A percentile compares a stretch with the other conserved stretches of the same genome.
phyloP scores from a whole-genome alignment of 2,888 invertebrate genomes.

The Orthonevra nobilis region DNA sequence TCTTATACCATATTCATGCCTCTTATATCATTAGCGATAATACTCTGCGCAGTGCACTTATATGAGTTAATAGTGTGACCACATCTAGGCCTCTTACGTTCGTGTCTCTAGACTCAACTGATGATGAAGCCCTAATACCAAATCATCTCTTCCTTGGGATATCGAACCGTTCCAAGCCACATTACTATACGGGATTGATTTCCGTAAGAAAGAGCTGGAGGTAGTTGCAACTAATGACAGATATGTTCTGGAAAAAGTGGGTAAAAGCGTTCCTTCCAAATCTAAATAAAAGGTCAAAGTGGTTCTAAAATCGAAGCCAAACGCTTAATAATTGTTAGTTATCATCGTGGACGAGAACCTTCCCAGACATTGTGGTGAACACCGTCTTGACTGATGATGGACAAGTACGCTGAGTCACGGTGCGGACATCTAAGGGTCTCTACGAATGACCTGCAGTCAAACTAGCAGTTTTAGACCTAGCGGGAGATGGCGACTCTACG shows the following conservation, averaged over 20 bases:
- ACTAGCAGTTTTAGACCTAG: neutral
- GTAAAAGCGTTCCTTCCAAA: conserved; percentile 68
- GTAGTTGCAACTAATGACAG: neutral
- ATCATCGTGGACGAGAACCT: neutral
- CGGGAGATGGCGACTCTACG: neutral
- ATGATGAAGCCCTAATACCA: conserved; percentile 64
- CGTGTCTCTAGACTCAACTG: conserved; percentile 6
- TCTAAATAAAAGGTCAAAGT: conserved; percentile 52
- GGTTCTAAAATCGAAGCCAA: conserved; percentile 41
- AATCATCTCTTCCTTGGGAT: conserved; percentile 66
- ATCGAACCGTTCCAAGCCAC: conserved; percentile 21
- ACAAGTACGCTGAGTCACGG: neutral
- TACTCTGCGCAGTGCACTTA: too few species aligned
- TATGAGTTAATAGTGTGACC: conserved; percentile 43
- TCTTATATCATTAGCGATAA: too few species aligned
- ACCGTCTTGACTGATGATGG: neutral
- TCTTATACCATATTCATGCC: conserved; percentile 1
- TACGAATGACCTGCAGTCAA: neutral
- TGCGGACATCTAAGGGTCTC: neutral
- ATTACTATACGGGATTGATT: neutral
- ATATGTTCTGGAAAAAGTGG: conserved; percentile 31
- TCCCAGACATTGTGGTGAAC: neutral
- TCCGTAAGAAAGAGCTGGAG: conserved; percentile 34
- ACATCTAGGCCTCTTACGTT: conserved; percentile 48
- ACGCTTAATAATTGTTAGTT: conserved; percentile 31